A percentile compares a stretch with the other conserved stretches of the same genome.
phyloP scores from a whole-genome alignment of 1,140 invertebrate species.

The Saxidomus purpurata region DNA sequence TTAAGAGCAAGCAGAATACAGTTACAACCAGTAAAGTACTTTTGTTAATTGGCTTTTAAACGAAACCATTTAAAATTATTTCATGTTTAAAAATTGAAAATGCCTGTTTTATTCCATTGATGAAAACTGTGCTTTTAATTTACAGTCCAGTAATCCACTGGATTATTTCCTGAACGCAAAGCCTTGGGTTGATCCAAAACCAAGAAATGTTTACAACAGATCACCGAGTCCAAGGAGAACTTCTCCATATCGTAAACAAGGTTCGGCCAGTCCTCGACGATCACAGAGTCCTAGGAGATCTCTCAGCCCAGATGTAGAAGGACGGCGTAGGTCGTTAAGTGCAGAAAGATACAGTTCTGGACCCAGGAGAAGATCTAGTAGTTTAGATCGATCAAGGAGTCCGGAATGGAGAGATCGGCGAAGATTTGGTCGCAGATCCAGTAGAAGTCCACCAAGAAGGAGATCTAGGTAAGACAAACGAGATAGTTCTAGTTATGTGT shows the following conservation, averaged over 20 bases:
- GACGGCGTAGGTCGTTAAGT: constrained; percentile 41
- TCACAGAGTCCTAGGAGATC: constrained; percentile 19
- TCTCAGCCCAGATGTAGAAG: background rate
- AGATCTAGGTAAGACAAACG: constrained; percentile 35
- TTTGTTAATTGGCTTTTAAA: too few species aligned
- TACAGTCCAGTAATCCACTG: constrained; percentile 51
- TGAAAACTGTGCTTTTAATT: too few species aligned
- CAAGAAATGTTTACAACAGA: constrained; percentile 2
- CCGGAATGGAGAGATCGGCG: constrained; percentile 43
- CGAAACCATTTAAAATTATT: too few species aligned
- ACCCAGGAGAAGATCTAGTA: constrained; percentile 33
- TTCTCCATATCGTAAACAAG: background rate
- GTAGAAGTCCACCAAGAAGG: constrained; percentile 41
- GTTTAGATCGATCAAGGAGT: constrained; percentile 45
- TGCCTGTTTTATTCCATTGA: too few species aligned
- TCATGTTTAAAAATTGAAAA: too few species aligned
- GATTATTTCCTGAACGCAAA: constrained; percentile 66
- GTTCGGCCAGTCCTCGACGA: constrained; percentile 28
- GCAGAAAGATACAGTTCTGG: constrained; percentile 14
- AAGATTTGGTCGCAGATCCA: constrained; percentile 15
- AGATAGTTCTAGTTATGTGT: too few species aligned
- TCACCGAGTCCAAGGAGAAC: constrained; percentile 35
- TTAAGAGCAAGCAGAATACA: too few species aligned
- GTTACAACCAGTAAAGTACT: too few species aligned
- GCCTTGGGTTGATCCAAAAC: constrained; percentile 27